These are phyloP conservation scores for Anastrepha obliqua DNA, from an alignment of 1,140 invertebrate genomes.

Conservation along the genomic window DNA sequence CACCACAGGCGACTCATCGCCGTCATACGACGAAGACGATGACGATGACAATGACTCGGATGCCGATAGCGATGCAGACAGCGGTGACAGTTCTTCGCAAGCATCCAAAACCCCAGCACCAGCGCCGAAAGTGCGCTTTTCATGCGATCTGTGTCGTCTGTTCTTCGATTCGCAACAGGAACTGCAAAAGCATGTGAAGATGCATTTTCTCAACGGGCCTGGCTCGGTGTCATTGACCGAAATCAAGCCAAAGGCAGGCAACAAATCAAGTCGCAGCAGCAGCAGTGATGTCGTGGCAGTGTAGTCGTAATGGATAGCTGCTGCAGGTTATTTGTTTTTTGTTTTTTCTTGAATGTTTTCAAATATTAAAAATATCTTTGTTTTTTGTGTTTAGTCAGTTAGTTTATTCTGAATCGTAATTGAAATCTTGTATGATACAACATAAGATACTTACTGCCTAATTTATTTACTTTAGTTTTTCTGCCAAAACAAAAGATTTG, in stretches of 20 bases:
- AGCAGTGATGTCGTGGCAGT: constrained; percentile 54
- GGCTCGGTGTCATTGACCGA: constrained; percentile 58
- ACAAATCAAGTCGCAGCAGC: constrained; percentile 56
- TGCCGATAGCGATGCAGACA: constrained; percentile 61
- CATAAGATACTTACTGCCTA: constrained; percentile 6
- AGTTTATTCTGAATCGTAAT: constrained; percentile 8
- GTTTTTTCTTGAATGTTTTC: background rate
- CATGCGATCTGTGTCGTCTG: constrained; percentile 73
- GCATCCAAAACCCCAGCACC: constrained; percentile 33
- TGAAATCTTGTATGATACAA: constrained; percentile 28
- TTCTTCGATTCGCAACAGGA: constrained; percentile 72
- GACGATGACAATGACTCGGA: constrained; percentile 51
- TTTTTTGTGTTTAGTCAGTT: background rate
- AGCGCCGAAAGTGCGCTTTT: constrained; percentile 64
- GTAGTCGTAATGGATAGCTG: constrained; percentile 10
- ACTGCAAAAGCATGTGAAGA: constrained; percentile 72
- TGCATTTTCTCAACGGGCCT: constrained; percentile 72
- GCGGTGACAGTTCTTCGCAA: constrained; percentile 57
- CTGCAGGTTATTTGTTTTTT: background rate
- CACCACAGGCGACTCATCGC: constrained; percentile 1
- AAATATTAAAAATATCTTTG: constrained; percentile 29
- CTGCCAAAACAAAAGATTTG: background rate
- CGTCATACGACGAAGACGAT: constrained; percentile 57
- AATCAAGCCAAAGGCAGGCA: constrained; percentile 49
- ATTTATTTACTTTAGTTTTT: background rate